A percentile compares a stretch with the other conserved stretches of the same genome.
phyloP scores from a whole-genome alignment of 2,888 invertebrate species.

The Lamellibrachia columna region DNA sequence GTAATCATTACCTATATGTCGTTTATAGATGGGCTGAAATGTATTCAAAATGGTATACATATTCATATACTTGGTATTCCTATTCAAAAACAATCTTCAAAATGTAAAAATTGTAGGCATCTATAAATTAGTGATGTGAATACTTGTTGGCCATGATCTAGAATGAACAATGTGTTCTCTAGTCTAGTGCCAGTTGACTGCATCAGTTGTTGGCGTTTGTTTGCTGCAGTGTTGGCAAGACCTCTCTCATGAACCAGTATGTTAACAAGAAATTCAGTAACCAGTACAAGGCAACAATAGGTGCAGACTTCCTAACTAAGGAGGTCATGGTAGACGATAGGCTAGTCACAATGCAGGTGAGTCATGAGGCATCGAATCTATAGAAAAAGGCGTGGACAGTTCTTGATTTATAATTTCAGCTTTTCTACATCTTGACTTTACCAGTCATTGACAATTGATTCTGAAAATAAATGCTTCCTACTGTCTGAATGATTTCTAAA shows the following conservation, averaged over 20 bases:
- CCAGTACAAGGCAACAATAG: constrained; percentile 99
- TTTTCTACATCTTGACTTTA: no score
- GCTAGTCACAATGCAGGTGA: constrained; percentile 92
- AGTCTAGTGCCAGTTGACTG: constrained; percentile 13
- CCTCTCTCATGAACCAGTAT: constrained; percentile 99
- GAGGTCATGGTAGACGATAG: constrained; percentile 95
- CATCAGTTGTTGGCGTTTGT: constrained; percentile 6
- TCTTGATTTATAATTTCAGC: not conserved
- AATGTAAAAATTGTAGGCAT: not conserved
- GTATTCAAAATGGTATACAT: no score
- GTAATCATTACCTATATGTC: no score
- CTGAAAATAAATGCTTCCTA: no score
- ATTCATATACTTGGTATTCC: no score
- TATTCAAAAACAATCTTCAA: not conserved
- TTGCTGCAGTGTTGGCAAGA: constrained; percentile 89
- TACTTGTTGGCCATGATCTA: not conserved
- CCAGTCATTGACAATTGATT: no score
- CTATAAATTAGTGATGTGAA: not conserved
- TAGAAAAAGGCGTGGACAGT: no score
- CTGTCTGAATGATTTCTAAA: no score
- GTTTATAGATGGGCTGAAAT: no score
- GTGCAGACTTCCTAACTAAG: constrained; percentile 99
- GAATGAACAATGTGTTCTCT: not conserved
- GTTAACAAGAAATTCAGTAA: constrained; percentile 99
- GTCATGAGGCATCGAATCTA: not conserved